A percentile compares a stretch with the other conserved stretches of the same genome.
phyloP scores from a whole-genome alignment of 2,888 invertebrate species.

The Nephrotoma guestfalica region DNA sequence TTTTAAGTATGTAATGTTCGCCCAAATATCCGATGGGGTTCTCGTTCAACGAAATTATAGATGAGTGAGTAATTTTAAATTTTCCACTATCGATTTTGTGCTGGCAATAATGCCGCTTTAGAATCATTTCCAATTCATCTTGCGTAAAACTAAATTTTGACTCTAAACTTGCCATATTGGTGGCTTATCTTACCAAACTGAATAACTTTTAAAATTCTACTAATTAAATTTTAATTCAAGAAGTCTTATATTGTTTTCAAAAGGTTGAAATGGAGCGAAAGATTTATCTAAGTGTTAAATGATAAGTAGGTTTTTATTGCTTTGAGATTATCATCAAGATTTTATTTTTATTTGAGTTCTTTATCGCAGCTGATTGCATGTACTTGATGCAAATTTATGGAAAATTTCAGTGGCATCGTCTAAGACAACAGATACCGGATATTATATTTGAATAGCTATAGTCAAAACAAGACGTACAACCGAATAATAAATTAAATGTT shows the following conservation, averaged over 20 bases:
- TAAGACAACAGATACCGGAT: not conserved
- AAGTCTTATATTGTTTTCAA: not conserved
- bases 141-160: not conserved
- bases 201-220: not conserved
- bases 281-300: not conserved
- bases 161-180: not conserved
- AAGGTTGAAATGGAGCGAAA: not conserved
- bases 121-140: not conserved
- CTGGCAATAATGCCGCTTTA: not conserved
- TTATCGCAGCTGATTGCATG: not conserved
- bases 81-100: not conserved
- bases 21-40: not conserved
- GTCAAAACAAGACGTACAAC: not conserved
- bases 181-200: not conserved
- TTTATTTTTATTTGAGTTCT: not conserved
- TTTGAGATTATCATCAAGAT: not conserved
- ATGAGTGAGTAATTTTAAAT: not conserved
- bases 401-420: not conserved
- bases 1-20: not conserved
- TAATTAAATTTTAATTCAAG: not conserved
- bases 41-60: conserved; percentile 40
- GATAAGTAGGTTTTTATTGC: not conserved
- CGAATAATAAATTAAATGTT: not conserved
- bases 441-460: not conserved
- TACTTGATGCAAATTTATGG: not conserved